phyloP scores from a whole-genome alignment of 2,888 invertebrate genomes.

The Plagodis pulveraria region DNA sequence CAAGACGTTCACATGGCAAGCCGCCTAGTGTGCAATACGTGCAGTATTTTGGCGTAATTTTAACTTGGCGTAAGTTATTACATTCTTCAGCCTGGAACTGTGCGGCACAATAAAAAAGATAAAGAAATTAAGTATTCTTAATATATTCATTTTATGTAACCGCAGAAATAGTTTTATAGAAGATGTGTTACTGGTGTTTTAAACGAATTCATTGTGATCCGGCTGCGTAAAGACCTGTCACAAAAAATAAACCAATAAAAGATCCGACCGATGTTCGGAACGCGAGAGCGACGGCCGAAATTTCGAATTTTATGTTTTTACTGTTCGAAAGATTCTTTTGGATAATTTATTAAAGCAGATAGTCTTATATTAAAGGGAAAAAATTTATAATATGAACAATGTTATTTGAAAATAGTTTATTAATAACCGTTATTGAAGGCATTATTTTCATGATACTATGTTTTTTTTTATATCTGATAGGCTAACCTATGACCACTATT shows the following conservation, averaged over 20 bases:
- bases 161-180: background rate
- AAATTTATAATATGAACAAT: conserved; percentile 2
- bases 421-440: no score
- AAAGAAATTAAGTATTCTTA: no score
- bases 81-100: no score
- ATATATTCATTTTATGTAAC: background rate
- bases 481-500: no score
- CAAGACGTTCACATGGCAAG: no score
- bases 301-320: conserved; percentile 46
- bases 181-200: conserved; percentile 17
- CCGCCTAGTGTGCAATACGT: no score
- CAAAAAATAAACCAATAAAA: conserved; percentile 75
- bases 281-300: conserved; percentile 59
- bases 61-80: no score
- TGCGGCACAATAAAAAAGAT: no score
- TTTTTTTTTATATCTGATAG: no score
- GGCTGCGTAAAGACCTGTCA: conserved; percentile 72
- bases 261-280: conserved; percentile 61
- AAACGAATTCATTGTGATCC: conserved; percentile 26
- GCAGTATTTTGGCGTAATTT: no score
- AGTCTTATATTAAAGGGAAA: conserved; percentile 23
- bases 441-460: no score
- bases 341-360: conserved; percentile 38
- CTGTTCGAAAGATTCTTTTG: conserved; percentile 31
- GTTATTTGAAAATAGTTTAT: no score